Evolutionary conservation across 2,888 invertebrate species (phyloP).

Genomic region (Sphaerolaimus hirsutus): DNA sequence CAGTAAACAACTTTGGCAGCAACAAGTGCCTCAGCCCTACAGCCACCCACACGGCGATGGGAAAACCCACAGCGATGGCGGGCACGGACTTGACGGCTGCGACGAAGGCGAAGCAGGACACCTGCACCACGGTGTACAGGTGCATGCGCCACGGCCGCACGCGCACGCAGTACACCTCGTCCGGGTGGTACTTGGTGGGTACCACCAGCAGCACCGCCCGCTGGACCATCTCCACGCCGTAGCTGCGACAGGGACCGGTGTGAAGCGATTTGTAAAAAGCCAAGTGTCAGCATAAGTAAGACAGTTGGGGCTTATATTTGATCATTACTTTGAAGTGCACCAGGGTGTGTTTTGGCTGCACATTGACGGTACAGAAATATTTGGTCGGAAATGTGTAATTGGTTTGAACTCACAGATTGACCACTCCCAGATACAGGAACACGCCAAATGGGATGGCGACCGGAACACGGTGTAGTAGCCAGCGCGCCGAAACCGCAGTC

Average conservation of each 20-base stretch:
- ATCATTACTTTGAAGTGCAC: no score
- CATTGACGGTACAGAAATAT: no score
- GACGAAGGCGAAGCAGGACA: constrained; percentile 38
- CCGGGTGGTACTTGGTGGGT: constrained; percentile 80
- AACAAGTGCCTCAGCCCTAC: constrained; percentile 49
- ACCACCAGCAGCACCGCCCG: constrained; percentile 60
- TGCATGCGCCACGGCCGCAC: constrained; percentile 54
- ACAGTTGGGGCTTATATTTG: no score
- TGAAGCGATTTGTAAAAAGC: no score
- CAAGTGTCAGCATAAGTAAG: no score
- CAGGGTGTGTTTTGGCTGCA: no score
- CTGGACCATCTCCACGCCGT: constrained; percentile 76
- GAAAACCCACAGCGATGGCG: constrained; percentile 67
- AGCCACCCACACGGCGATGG: constrained; percentile 60
- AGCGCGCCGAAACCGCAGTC: background rate
- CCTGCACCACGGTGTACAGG: constrained; percentile 59
- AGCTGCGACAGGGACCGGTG: no score
- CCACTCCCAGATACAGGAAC: constrained; percentile 69
- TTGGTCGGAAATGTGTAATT: no score
- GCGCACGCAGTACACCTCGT: constrained; percentile 52
- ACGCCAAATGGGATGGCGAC: constrained; percentile 81
- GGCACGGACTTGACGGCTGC: constrained; percentile 59
- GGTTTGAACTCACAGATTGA: no score
- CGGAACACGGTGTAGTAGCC: constrained; percentile 55
- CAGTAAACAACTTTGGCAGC: constrained; percentile 47